These are phyloP conservation scores for Drosophila paramelanica DNA, from an alignment of 2,888 invertebrate genomes.

Conservation along the genomic window DNA sequence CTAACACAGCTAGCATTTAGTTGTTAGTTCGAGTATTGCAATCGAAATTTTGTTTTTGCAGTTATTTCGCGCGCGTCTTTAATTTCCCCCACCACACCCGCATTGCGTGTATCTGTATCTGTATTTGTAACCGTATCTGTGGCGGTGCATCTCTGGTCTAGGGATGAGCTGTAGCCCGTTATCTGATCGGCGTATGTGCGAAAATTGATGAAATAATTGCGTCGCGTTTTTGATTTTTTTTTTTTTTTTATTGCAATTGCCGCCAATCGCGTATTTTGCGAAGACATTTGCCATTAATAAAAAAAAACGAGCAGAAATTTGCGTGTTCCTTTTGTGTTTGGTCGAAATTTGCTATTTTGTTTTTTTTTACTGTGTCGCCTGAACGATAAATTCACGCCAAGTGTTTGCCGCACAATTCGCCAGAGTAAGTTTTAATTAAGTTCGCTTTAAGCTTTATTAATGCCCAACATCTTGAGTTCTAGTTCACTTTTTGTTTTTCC, in stretches of 20 bases:
- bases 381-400: slow-evolving; percentile 24
- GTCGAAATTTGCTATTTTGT: background rate
- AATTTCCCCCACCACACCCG: background rate
- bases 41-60: slow-evolving; percentile 15
- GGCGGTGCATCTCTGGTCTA: slow-evolving; percentile 4
- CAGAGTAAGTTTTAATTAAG: slow-evolving; percentile 66
- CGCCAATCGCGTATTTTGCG: slow-evolving; percentile 32
- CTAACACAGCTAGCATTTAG: slow-evolving; percentile 11
- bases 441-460: slow-evolving; percentile 60
- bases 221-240: slow-evolving; percentile 44
- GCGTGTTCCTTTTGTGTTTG: slow-evolving; percentile 15
- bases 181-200: slow-evolving; percentile 49
- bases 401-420: slow-evolving; percentile 32
- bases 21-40: slow-evolving; percentile 1
- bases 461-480: slow-evolving; percentile 33
- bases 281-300: slow-evolving; percentile 47
- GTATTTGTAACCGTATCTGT: background rate
- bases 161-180: slow-evolving; percentile 37
- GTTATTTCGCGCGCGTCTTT: slow-evolving; percentile 32
- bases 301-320: slow-evolving; percentile 24
- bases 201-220: slow-evolving; percentile 43
- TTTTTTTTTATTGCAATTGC: slow-evolving; percentile 2
- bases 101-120: too few species aligned
- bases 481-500: slow-evolving; percentile 1
- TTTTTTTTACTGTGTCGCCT: slow-evolving; percentile 17